Evolutionary conservation across 2,888 invertebrate species (phyloP).

Genomic region (Euclidia mi): DNA sequence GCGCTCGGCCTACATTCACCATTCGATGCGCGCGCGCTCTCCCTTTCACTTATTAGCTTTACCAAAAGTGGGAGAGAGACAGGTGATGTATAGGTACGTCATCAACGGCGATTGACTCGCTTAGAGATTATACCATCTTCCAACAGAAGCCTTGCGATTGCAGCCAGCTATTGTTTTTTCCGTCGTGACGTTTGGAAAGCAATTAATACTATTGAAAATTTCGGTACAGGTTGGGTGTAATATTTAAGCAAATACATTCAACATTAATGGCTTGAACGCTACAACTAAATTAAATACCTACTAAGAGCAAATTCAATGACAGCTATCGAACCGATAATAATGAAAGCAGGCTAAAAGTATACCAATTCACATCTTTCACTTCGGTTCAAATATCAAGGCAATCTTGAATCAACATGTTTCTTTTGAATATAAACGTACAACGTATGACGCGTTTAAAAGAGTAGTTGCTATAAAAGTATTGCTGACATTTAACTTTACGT

Average conservation of each 20-base stretch:
- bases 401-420: conserved; percentile 8
- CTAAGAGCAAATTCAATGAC: conserved; percentile 3
- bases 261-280: too few species aligned
- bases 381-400: conserved; percentile 18
- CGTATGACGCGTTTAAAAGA: conserved; percentile 4
- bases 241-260: too few species aligned
- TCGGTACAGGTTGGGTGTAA: too few species aligned
- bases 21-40: conserved; percentile 81
- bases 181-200: conserved; percentile 39
- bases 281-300: too few species aligned
- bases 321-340: neutral
- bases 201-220: too few species aligned
- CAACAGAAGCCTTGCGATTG: conserved; percentile 71
- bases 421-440: neutral
- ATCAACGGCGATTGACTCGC: conserved; percentile 70
- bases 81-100: conserved; percentile 61
- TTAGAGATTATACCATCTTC: conserved; percentile 70
- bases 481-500: neutral
- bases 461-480: neutral
- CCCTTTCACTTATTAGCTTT: conserved; percentile 67
- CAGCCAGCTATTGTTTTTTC: conserved; percentile 45
- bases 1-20: conserved; percentile 88
- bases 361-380: conserved; percentile 23
- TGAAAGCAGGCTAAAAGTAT: conserved; percentile 14
- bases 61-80: conserved; percentile 62